Evolutionary conservation across 2,113 vertebrate genomes (phyloP), one percentile per base, ranked within the genome.

Genomic region (Campylorhamphus procurvoides): DNA sequence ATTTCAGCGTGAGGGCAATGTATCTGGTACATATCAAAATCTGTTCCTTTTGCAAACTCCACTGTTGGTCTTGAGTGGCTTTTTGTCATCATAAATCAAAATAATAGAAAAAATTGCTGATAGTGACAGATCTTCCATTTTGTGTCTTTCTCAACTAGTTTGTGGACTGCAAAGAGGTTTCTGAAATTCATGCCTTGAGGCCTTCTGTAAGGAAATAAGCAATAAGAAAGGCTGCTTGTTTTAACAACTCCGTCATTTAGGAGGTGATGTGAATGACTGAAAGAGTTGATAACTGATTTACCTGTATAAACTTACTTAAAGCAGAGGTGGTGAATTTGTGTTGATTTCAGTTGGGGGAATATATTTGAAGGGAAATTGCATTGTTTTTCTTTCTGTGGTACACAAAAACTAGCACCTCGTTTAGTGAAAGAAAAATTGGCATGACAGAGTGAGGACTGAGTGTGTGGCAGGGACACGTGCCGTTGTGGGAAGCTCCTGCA

Each of bases 71-170:
- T 64, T 23, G 2, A 85, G 44, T 22, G 68, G 42, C 19, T 39
- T 95, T 95, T 75, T 94, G 52, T 83, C n/a, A 68, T 44, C 29
- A 40, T 90, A 69, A 91, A 89, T 75, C 86, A 73, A 94, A 93
- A 81, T 93, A 90, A 69, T 72, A 91, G 79, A 66, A 85, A 76
- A 94, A 87, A 77, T 40, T 35, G 3, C 47, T 72, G 55, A 35
- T 68, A 53, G 52, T 18, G 28, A 53, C 28, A 53, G 52, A 29
- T 68, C 74, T 96, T 87, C 75, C 39, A 50, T 84, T 94, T 94
- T 71, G 39, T 50, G 53, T 81, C 83, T 68, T 75, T 80, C 94
- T 50, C 46, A 83, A 37, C 37, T 31, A 50, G 68, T 29, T 67
- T 84, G 69, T 59, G 55, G 50, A 79, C 89, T 91, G 31, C 29